These are phyloP conservation scores for Girardinus metallicus DNA, from an alignment of 2,797 vertebrate genomes.

Conservation along the genomic window DNA sequence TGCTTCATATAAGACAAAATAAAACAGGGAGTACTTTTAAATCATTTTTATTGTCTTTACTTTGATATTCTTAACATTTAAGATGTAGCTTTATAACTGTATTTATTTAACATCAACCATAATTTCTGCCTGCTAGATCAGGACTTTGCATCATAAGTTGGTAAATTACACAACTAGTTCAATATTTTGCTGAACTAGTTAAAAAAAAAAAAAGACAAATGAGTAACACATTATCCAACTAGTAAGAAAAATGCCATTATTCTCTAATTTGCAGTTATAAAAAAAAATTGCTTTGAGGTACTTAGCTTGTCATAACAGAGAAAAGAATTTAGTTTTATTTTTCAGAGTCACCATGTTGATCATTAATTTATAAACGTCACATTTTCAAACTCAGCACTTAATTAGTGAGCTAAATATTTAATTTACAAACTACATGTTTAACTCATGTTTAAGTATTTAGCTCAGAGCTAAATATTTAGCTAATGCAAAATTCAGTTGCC, in stretches of 20 bases:
- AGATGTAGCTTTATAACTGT: not conserved
- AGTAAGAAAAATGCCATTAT: not conserved
- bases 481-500: not conserved
- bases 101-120: not conserved
- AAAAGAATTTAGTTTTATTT: too few species aligned
- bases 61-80: not conserved
- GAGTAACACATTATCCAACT: not conserved
- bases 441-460: not conserved
- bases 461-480: not conserved
- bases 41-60: not conserved
- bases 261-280: not conserved
- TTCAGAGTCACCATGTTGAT: too few species aligned
- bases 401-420: not conserved
- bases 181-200: not conserved
- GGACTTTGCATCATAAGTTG: not conserved
- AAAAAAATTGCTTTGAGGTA: not conserved
- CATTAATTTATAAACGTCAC: too few species aligned
- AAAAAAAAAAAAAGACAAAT: not conserved
- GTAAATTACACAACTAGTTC: not conserved
- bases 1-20: not conserved
- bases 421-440: not conserved
- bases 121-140: not conserved
- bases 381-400: too few species aligned
- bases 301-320: not conserved
- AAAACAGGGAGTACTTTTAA: not conserved